Conservation (phyloP, 1,140 invertebrate genomes). For the Drosophila eugracilis region DNA sequence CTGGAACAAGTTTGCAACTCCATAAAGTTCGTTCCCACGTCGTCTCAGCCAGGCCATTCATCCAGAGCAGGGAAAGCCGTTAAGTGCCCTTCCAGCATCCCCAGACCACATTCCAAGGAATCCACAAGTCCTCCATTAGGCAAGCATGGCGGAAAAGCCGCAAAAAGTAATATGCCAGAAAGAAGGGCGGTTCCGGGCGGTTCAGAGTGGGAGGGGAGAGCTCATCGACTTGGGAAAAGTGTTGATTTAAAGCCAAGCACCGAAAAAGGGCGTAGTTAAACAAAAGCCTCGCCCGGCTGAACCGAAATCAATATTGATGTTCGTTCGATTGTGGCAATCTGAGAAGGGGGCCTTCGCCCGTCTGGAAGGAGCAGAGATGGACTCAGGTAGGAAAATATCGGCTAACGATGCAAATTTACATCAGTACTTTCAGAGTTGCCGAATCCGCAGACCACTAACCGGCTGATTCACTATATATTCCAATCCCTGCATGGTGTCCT, state of each 20-base stretch:
- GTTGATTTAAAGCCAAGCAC: slow-evolving; percentile 49
- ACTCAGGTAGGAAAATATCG: not conserved
- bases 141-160: slow-evolving; percentile 48
- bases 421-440: not conserved
- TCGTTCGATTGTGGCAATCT: slow-evolving; percentile 40
- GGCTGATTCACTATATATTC: not conserved
- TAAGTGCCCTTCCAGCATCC: slow-evolving; percentile 55
- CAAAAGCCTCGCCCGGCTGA: slow-evolving; percentile 43
- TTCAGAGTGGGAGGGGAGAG: not conserved
- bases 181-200: not conserved
- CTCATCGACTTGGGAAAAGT: slow-evolving; percentile 26
- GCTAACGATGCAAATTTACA: slow-evolving; percentile 5
- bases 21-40: slow-evolving; percentile 51
- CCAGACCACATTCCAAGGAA: slow-evolving; percentile 14
- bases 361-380: not conserved
- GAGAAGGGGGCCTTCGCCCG: not conserved
- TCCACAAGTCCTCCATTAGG: slow-evolving; percentile 23
- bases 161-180: slow-evolving; percentile 56
- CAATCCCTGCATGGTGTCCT: not conserved
- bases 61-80: slow-evolving; percentile 59
- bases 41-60: slow-evolving; percentile 37
- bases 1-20: slow-evolving; percentile 66
- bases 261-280: slow-evolving; percentile 54
- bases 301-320: slow-evolving; percentile 68
- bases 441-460: not conserved